Evolutionary conservation across 2,888 invertebrate species (phyloP).

Genomic region (Parapristionchus giblindavisi): DNA sequence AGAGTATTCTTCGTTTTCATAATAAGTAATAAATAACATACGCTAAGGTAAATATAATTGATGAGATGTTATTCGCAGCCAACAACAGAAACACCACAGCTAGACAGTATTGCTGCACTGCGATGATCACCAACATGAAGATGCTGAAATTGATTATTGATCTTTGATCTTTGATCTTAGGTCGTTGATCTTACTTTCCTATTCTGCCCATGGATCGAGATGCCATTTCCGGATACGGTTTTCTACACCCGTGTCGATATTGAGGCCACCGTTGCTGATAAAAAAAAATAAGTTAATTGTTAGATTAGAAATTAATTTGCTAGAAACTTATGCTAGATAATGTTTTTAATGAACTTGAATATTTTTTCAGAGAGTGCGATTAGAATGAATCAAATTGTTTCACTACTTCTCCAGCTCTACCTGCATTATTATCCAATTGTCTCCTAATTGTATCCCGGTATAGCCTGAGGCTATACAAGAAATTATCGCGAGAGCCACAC

Average conservation of each 20-base stretch:
- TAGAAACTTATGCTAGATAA: too few species aligned
- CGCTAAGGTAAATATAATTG: constrained; percentile 20
- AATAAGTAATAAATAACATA: not conserved
- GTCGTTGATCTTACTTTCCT: constrained; percentile 40
- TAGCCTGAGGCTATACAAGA: constrained; percentile 49
- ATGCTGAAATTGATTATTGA: constrained; percentile 1
- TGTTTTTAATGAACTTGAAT: too few species aligned
- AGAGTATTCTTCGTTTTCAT: not conserved
- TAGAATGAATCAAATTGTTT: not conserved
- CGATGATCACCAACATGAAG: constrained; percentile 9
- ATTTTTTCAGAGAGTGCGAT: not conserved
- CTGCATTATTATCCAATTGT: constrained; percentile 58
- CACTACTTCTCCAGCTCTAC: not conserved
- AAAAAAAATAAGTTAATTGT: too few species aligned
- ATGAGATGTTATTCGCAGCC: constrained; percentile 52
- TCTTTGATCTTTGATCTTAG: not conserved
- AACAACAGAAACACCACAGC: constrained; percentile 53
- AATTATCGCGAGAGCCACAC: constrained; percentile 26
- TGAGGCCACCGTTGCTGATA: constrained; percentile 50
- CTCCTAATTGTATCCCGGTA: constrained; percentile 52
- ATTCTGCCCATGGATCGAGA: constrained; percentile 49
- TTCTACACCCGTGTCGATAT: constrained; percentile 50
- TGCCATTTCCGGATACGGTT: constrained; percentile 58
- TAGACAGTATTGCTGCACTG: constrained; percentile 47
- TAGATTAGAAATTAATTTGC: too few species aligned